Conservation (phyloP, 1,140 invertebrate species). For the Atta texana region DNA sequence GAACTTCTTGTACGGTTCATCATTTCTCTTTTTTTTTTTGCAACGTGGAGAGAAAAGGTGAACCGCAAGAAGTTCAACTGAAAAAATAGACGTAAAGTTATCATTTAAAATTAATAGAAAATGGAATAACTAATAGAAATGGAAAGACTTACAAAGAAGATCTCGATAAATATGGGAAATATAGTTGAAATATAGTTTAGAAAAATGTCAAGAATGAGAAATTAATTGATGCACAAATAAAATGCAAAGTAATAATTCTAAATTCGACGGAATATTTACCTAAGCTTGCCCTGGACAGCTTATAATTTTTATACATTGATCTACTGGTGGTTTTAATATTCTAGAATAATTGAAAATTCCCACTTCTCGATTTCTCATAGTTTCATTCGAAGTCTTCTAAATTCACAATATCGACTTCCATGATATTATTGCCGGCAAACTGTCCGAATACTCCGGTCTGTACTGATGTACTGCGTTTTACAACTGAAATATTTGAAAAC, state of each 20-base stretch:
- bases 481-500: conserved; percentile 87
- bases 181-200: conserved; percentile 48
- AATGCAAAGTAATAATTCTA: conserved; percentile 20
- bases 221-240: background rate
- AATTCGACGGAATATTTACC: conserved; percentile 60
- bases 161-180: conserved; percentile 53
- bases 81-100: background rate
- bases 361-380: conserved; percentile 72
- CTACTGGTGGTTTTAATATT: conserved; percentile 71
- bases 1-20: too few species aligned
- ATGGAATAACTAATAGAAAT: conserved; percentile 42
- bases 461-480: conserved; percentile 89
- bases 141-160: conserved; percentile 67
- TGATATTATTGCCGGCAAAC: conserved; percentile 91
- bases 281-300: conserved; percentile 62
- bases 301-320: conserved; percentile 74
- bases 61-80: too few species aligned
- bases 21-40: too few species aligned
- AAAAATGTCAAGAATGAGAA: background rate
- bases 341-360: conserved; percentile 73
- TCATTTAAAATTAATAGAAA: conserved; percentile 59
- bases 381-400: conserved; percentile 80
- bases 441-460: conserved; percentile 89
- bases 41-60: too few species aligned
- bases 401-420: conserved; percentile 91